Percentiles rank a stretch among this genome's conserved stretches.
Evolutionary conservation across 2,797 vertebrate species (phyloP).

Genomic region (Caiman crocodilus): DNA sequence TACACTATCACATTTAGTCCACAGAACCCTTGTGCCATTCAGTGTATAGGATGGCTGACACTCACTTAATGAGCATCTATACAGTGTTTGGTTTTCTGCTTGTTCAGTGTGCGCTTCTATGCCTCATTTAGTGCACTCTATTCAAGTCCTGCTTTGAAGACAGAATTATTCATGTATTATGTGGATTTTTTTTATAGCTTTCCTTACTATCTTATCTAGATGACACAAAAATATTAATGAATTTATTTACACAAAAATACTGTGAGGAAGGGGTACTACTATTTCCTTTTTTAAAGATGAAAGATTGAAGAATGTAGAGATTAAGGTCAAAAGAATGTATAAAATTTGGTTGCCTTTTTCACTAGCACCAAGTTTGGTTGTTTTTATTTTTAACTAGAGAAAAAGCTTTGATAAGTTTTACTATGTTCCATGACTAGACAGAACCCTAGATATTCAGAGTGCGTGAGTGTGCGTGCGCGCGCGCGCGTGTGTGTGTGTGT

Average conservation of each 20-base stretch:
- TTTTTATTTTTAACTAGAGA: too few species aligned
- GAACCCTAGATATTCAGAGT: too few species aligned
- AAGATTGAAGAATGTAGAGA: background rate
- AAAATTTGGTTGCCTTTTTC: too few species aligned
- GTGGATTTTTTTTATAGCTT: background rate
- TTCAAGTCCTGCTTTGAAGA: background rate
- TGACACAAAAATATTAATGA: background rate
- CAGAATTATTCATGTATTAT: background rate
- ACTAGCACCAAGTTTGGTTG: too few species aligned
- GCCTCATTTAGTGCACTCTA: background rate
- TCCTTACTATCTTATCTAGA: background rate
- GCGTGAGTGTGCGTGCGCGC: too few species aligned
- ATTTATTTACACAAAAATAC: background rate
- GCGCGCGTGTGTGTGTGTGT: too few species aligned
- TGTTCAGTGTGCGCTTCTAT: background rate
- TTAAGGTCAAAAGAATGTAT: background rate
- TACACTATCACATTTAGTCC: background rate
- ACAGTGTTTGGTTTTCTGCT: background rate
- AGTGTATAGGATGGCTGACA: background rate
- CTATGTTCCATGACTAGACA: too few species aligned
- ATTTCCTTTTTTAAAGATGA: background rate
- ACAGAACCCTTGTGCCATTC: background rate
- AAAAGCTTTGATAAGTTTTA: too few species aligned
- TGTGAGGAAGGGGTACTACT: background rate
- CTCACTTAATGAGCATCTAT: background rate